Conservation (phyloP, 35 echinoderm and acorn worm species). For the Heliocidaris erythrogramma region DNA sequence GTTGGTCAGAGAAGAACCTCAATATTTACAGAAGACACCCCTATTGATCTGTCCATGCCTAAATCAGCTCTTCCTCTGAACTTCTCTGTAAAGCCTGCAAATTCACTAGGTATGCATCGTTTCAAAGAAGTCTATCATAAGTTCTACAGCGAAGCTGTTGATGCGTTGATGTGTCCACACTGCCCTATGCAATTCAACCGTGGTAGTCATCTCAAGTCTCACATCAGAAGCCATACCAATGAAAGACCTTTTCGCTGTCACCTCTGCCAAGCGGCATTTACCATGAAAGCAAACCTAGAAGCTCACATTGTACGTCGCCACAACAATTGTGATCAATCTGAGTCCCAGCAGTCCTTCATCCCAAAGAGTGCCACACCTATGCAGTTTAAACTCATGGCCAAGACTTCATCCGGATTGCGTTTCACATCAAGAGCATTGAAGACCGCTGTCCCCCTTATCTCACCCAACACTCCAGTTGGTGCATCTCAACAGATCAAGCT, state of each 20-base stretch:
- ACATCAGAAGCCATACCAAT: slow-evolving; percentile 82
- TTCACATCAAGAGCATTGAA: slow-evolving; percentile 26
- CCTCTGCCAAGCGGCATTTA: slow-evolving; percentile 87
- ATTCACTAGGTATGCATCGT: slow-evolving; percentile 54
- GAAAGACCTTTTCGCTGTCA: slow-evolving; percentile 92
- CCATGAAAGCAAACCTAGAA: slow-evolving; percentile 80
- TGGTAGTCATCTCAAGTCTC: slow-evolving; percentile 77
- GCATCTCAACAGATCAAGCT: slow-evolving; percentile 33
- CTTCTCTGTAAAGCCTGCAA: slow-evolving; percentile 49
- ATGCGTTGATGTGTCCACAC: slow-evolving; percentile 89
- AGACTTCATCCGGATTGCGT: neutral
- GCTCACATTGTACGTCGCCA: slow-evolving; percentile 87
- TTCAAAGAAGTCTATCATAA: slow-evolving; percentile 81
- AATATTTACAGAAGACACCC: slow-evolving; percentile 57
- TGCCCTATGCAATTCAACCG: slow-evolving; percentile 71
- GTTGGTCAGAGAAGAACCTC: slow-evolving; percentile 34
- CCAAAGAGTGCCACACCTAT: slow-evolving; percentile 82
- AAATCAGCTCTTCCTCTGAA: slow-evolving; percentile 54
- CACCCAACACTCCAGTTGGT: slow-evolving; percentile 42
- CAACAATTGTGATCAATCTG: slow-evolving; percentile 39
- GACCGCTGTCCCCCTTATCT: slow-evolving; percentile 4
- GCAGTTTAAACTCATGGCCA: slow-evolving; percentile 83
- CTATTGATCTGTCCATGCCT: slow-evolving; percentile 83
- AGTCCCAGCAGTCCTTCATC: slow-evolving; percentile 70
- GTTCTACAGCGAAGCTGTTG: slow-evolving; percentile 77